phyloP scores from a whole-genome alignment of 2,888 invertebrate genomes.

The Nasonia oneida region DNA sequence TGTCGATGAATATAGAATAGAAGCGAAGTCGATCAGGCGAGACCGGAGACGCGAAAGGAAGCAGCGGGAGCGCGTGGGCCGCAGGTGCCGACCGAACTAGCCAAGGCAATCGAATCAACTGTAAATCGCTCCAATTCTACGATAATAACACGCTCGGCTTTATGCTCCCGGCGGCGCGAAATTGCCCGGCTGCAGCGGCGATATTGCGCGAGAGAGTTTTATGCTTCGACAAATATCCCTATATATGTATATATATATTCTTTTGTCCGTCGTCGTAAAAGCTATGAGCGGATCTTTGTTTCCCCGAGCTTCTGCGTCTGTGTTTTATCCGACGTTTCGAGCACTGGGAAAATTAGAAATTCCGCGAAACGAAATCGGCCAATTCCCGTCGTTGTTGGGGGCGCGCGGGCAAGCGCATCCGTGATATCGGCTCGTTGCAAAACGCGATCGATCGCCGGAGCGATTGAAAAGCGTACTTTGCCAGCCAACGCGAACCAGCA shows the following conservation, averaged over 20 bases:
- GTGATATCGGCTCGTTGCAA: too few species aligned
- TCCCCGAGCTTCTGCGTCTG: conserved; percentile 11
- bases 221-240: background rate
- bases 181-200: background rate
- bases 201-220: conserved; percentile 40
- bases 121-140: conserved; percentile 46
- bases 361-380: background rate
- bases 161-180: background rate
- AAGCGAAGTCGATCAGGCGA: too few species aligned
- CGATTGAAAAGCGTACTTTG: too few species aligned
- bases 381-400: too few species aligned
- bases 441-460: too few species aligned
- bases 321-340: background rate
- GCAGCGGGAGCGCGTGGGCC: too few species aligned
- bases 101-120: conserved; percentile 45
- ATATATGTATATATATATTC: too few species aligned
- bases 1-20: too few species aligned
- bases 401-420: too few species aligned
- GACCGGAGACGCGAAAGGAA: too few species aligned
- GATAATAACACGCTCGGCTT: conserved; percentile 37
- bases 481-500: too few species aligned
- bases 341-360: too few species aligned
- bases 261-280: conserved; percentile 15
- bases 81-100: background rate
- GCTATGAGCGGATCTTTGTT: conserved; percentile 36